Evolutionary conservation across 2,797 vertebrate species (phyloP).

Genomic region (Leuciscus waleckii): DNA sequence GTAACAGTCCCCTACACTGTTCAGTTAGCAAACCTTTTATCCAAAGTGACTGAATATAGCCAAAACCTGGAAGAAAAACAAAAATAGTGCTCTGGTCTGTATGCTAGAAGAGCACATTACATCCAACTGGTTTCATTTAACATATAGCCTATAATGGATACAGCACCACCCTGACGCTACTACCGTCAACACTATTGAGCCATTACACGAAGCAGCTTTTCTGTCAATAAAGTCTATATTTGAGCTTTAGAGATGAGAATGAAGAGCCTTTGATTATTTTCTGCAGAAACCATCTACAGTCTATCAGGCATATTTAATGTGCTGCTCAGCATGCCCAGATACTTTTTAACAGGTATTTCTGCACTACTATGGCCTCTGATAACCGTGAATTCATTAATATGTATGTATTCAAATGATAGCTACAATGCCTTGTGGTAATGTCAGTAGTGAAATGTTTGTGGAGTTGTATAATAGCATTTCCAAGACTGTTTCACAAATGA

Average conservation of each 20-base stretch:
- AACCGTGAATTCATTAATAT: conserved; percentile 48
- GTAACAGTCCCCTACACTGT: not conserved
- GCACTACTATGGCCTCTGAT: conserved; percentile 26
- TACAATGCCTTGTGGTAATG: conserved; percentile 51
- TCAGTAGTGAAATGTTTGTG: conserved; percentile 43
- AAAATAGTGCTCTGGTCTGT: not conserved
- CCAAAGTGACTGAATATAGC: not conserved
- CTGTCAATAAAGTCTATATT: conserved; percentile 2
- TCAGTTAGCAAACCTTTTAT: not conserved
- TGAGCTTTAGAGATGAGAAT: not conserved
- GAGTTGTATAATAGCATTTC: conserved; percentile 48
- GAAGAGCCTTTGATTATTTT: conserved; percentile 15
- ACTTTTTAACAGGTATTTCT: conserved; percentile 43
- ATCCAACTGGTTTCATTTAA: conserved; percentile 15
- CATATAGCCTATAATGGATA: not conserved
- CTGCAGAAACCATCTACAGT: conserved; percentile 3
- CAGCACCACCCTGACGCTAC: not conserved
- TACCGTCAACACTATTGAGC: conserved; percentile 1
- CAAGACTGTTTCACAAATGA: conserved; percentile 46
- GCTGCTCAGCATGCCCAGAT: conserved; percentile 17
- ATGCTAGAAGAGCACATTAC: conserved; percentile 6
- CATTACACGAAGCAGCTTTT: not conserved
- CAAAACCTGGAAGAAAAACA: conserved; percentile 3
- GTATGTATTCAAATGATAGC: conserved; percentile 57
- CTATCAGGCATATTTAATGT: conserved; percentile 32